Evolutionary conservation across 30 jellyfish, hydroid and myxozoan genomes (phyloP).

Genomic region (Mastigias papua): DNA sequence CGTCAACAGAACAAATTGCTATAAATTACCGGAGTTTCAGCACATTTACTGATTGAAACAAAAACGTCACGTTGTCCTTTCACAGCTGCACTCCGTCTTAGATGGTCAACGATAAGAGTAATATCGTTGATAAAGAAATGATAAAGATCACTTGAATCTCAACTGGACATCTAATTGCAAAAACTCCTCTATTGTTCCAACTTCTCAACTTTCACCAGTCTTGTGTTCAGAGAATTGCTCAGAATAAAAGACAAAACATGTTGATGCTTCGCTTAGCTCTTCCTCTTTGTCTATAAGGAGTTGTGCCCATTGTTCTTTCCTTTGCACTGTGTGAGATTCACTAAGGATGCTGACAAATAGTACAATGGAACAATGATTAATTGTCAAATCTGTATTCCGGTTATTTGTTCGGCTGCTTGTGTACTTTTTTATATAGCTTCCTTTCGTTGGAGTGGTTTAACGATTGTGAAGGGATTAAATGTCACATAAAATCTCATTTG

Average conservation of each 20-base stretch:
- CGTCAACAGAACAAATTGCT: constrained; percentile 7
- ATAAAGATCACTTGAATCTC: background rate
- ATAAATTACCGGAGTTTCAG: background rate
- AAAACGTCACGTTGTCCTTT: background rate
- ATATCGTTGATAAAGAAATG: background rate
- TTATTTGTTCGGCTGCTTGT: constrained; percentile 7
- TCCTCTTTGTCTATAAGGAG: constrained; percentile 45
- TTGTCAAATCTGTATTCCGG: constrained; percentile 44
- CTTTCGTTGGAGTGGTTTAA: constrained; percentile 3
- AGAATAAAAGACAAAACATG: constrained; percentile 31
- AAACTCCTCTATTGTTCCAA: background rate
- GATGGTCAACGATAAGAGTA: background rate
- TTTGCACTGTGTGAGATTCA: constrained; percentile 9
- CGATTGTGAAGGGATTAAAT: constrained; percentile 6
- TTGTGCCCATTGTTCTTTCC: constrained; percentile 16
- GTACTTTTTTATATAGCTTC: constrained; percentile 17
- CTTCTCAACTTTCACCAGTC: constrained; percentile 1
- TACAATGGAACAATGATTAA: constrained; percentile 33
- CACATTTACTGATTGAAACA: constrained; percentile 1
- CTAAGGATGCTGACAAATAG: background rate
- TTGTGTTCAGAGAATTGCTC: background rate
- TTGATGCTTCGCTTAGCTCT: constrained; percentile 35
- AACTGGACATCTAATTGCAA: background rate
- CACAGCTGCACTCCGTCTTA: background rate
- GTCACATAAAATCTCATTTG: constrained; percentile 26